Evolutionary conservation across 2,113 vertebrate species (phyloP).

Genomic region (Microtus montanus): DNA sequence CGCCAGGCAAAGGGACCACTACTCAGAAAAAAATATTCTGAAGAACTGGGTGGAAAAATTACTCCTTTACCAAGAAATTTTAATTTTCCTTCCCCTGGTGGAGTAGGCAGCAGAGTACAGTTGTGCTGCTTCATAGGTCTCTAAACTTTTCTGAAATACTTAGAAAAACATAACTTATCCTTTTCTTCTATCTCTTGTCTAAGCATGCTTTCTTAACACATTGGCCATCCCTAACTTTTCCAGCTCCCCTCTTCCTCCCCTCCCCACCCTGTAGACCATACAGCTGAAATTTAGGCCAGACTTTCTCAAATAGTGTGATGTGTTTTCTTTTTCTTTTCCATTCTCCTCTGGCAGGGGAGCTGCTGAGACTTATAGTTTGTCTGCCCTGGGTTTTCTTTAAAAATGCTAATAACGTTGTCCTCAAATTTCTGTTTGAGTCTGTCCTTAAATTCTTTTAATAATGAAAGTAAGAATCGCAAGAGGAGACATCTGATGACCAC

Average conservation of each 20-base stretch:
- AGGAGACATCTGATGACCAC: not conserved
- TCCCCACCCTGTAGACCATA: not conserved
- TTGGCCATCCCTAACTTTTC: not conserved
- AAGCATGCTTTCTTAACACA: not conserved
- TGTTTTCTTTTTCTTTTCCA: not conserved
- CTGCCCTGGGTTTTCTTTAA: not conserved
- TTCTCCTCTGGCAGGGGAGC: not conserved
- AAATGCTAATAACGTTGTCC: not conserved
- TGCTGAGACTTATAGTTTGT: not conserved
- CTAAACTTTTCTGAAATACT: not conserved
- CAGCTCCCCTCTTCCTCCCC: not conserved
- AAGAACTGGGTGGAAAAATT: not conserved
- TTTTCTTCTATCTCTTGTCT: not conserved
- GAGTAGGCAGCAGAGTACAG: not conserved
- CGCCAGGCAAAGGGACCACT: not conserved
- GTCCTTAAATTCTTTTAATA: not conserved
- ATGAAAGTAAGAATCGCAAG: not conserved
- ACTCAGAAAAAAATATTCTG: not conserved
- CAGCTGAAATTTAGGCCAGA: not conserved
- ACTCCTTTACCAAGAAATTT: not conserved
- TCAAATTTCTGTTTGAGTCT: not conserved
- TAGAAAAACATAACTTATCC: not conserved
- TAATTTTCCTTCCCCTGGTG: not conserved
- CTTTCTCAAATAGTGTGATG: not conserved
- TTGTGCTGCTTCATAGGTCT: not conserved